Conservation (phyloP, 2,113 vertebrate species). For the Quiscalus mexicanus region DNA sequence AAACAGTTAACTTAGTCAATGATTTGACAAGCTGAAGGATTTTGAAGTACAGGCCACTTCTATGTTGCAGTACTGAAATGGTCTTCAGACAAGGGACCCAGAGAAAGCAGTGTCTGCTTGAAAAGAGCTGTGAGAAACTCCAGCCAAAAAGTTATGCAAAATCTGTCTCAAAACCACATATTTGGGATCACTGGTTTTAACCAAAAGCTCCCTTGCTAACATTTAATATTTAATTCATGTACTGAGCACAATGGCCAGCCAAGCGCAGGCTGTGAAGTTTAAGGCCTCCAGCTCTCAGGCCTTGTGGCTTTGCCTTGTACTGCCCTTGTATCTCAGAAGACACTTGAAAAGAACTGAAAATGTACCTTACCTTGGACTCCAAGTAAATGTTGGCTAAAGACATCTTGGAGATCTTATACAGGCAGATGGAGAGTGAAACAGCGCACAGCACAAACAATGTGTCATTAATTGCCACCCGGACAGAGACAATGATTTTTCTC, state of each 20-base stretch:
- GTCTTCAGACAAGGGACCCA: background rate
- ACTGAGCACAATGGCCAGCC: background rate
- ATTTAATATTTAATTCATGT: background rate
- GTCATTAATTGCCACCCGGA: conserved; percentile 92
- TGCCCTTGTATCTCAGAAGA: background rate
- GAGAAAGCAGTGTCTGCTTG: background rate
- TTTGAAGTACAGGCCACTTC: background rate
- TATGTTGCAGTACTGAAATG: background rate
- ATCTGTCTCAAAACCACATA: background rate
- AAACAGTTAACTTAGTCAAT: background rate
- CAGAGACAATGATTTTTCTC: conserved; percentile 83
- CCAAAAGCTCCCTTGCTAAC: background rate
- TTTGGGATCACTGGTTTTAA: background rate
- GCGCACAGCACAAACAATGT: conserved; percentile 90
- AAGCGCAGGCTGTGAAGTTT: background rate
- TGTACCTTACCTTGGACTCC: conserved; percentile 89
- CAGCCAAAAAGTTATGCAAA: background rate
- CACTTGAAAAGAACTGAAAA: conserved; percentile 41
- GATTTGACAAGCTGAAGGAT: background rate
- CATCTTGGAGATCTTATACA: conserved; percentile 97
- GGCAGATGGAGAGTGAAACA: conserved; percentile 88
- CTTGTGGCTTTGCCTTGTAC: background rate
- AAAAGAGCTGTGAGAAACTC: background rate
- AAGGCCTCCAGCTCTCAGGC: background rate
- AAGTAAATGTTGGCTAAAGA: conserved; percentile 94